Percentiles rank a stretch among this genome's conserved stretches.
Conservation (phyloP, 2,888 invertebrate species). For the Ctenicera cuprea region DNA sequence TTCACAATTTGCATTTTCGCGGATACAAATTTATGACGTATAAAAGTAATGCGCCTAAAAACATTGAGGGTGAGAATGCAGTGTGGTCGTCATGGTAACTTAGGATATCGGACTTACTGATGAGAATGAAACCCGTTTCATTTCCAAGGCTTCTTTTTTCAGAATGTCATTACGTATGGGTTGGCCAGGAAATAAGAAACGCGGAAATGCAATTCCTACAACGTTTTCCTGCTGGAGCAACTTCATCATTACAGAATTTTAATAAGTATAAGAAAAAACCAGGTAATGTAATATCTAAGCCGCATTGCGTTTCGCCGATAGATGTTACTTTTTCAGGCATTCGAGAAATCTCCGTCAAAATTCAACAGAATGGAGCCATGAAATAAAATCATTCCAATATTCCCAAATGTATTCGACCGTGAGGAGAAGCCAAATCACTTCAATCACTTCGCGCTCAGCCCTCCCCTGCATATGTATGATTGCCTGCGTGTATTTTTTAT, state of each 20-base stretch:
- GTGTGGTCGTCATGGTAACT: constrained; percentile 60
- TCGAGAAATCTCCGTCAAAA: constrained; percentile 26
- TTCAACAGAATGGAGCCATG: constrained; percentile 38
- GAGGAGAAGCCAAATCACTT: constrained; percentile 60
- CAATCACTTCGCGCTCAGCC: constrained; percentile 53
- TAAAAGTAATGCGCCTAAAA: not conserved
- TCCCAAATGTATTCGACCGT: constrained; percentile 52
- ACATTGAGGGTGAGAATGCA: constrained; percentile 42
- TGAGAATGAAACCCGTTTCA: constrained; percentile 56
- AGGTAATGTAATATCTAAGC: no score
- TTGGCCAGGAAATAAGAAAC: constrained; percentile 56
- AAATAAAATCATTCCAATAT: constrained; percentile 51
- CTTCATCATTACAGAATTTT: no score
- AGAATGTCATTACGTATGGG: constrained; percentile 63
- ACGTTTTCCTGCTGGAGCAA: no score
- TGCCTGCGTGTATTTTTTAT: constrained; percentile 61
- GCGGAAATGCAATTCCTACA: not conserved
- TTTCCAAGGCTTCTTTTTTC: constrained; percentile 59
- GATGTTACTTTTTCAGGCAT: not conserved
- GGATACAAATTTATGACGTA: no score
- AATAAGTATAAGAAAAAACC: no score
- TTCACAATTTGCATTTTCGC: no score
- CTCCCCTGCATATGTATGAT: constrained; percentile 60
- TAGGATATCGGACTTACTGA: constrained; percentile 57
- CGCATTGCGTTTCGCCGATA: not conserved